Conservation (phyloP, 2,113 vertebrate genomes). For the Struthidea cinerea region DNA sequence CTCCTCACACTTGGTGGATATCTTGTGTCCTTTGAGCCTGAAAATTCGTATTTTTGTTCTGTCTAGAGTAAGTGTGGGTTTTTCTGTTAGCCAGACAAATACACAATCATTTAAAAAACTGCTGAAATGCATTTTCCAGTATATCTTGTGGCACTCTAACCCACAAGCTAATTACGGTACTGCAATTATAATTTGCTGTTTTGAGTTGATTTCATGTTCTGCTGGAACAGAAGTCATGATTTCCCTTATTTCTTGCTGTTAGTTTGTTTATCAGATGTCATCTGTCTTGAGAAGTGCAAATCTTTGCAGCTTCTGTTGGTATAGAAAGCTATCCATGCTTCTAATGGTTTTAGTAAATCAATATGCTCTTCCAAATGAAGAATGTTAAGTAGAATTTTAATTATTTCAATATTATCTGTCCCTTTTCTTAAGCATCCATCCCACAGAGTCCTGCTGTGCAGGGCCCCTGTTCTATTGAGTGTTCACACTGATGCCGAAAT, state of each 20-base stretch:
- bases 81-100: conserved; percentile 10
- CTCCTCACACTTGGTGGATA: neutral
- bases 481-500: neutral
- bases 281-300: neutral
- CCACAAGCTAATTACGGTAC: conserved; percentile 16
- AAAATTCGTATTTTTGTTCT: neutral
- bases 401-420: neutral
- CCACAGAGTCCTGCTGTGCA: neutral
- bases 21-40: conserved; percentile 9
- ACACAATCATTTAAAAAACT: neutral
- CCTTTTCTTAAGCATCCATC: neutral
- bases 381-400: neutral
- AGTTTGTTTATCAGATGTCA: neutral
- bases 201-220: neutral
- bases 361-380: neutral
- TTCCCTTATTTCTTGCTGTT: neutral
- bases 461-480: neutral
- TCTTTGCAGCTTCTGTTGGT: neutral
- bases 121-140: conserved; percentile 31
- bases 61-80: neutral
- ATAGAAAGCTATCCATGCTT: neutral
- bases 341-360: neutral
- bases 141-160: neutral
- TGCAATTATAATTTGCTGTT: neutral
- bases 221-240: neutral